A percentile compares a stretch with the other conserved stretches of the same genome.
phyloP scores from a whole-genome alignment of 2,888 invertebrate species.

The Drosophila paucipuncta region DNA sequence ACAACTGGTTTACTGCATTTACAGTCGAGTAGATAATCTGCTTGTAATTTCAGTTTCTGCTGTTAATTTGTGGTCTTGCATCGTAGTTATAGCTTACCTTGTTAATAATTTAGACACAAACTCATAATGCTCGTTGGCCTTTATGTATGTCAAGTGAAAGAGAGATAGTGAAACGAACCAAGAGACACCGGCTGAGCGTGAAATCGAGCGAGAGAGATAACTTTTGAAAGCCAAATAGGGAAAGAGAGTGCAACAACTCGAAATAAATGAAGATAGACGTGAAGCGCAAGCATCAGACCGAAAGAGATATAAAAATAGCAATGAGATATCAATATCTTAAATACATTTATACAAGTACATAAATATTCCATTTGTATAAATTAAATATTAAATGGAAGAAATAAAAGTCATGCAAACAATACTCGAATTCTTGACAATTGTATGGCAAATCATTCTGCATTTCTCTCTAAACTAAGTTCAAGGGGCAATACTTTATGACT shows the following conservation, averaged over 20 bases:
- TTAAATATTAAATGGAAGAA: neutral
- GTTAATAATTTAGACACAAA: neutral
- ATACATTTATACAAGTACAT: neutral
- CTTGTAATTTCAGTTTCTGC: slow-evolving; percentile 5
- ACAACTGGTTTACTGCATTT: slow-evolving; percentile 6
- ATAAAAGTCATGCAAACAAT: no score
- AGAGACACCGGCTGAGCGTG: neutral
- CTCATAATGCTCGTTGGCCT: slow-evolving; percentile 30
- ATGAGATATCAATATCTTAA: neutral
- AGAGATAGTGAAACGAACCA: neutral
- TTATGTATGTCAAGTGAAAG: neutral
- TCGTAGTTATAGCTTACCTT: neutral
- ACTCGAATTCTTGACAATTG: neutral
- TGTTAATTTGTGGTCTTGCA: neutral
- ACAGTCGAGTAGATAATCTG: slow-evolving; percentile 1
- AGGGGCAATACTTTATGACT: slow-evolving; percentile 1
- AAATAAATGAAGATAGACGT: neutral
- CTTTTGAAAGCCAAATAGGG: neutral
- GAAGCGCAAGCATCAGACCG: neutral
- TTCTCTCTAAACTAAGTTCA: neutral
- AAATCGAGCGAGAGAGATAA: neutral
- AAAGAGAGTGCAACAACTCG: neutral
- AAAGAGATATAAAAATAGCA: neutral
- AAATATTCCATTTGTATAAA: neutral
- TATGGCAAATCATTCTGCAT: neutral